Percentiles rank a stretch among this genome's conserved stretches.
Evolutionary conservation across 2,888 invertebrate genomes (phyloP).

Genomic region (Iphiclides podalirius): DNA sequence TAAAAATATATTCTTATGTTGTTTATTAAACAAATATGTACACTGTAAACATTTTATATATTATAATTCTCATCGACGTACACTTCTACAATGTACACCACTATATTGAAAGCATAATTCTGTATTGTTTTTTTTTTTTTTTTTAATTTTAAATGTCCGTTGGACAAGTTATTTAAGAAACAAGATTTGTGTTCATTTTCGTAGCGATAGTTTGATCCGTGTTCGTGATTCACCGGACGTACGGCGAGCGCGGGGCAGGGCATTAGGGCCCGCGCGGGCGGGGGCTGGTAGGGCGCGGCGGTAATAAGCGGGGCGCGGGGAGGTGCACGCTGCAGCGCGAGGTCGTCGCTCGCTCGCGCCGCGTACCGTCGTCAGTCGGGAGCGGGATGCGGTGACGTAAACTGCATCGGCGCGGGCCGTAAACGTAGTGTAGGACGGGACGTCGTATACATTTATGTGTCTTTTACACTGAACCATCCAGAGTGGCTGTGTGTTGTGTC

Average conservation of each 20-base stretch:
- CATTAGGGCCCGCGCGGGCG: slow-evolving; percentile 34
- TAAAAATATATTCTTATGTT: no score
- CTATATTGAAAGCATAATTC: no score
- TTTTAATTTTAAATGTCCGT: slow-evolving; percentile 22
- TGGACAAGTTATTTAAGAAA: slow-evolving; percentile 27
- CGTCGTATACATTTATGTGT: slow-evolving; percentile 63
- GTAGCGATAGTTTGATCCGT: slow-evolving; percentile 31
- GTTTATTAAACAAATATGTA: no score
- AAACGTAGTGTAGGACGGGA: slow-evolving; percentile 77
- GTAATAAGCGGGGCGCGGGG: slow-evolving; percentile 53
- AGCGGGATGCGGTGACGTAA: slow-evolving; percentile 81
- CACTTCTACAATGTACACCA: no score
- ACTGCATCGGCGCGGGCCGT: slow-evolving; percentile 77
- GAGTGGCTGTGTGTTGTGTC: slow-evolving; percentile 62
- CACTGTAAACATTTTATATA: no score
- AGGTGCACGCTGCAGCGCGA: slow-evolving; percentile 77
- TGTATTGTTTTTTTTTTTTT: no score
- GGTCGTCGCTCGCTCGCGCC: slow-evolving; percentile 74
- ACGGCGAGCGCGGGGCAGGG: slow-evolving; percentile 48
- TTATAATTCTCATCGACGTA: no score
- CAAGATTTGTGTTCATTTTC: slow-evolving; percentile 37
- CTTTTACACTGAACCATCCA: slow-evolving; percentile 58
- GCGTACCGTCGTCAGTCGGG: slow-evolving; percentile 69
- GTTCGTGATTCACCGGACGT: slow-evolving; percentile 69
- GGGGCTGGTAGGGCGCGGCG: slow-evolving; percentile 47